Percentiles rank a stretch among this genome's conserved stretches.
Evolutionary conservation across 2,113 vertebrate species (phyloP).

Genomic region (Rattus rattus): DNA sequence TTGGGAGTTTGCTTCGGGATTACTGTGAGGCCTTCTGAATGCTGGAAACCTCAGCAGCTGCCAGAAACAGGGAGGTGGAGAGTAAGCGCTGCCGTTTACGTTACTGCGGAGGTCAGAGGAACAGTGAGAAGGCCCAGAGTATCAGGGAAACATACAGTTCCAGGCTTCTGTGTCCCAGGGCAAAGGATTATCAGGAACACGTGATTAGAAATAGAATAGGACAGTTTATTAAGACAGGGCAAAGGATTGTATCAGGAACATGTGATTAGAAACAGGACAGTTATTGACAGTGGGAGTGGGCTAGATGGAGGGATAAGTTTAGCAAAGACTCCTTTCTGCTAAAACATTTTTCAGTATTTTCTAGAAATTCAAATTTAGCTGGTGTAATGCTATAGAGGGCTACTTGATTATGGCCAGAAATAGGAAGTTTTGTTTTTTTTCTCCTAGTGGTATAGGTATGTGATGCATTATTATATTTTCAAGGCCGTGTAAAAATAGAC

Average conservation of each 20-base stretch:
- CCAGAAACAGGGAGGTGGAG: not conserved
- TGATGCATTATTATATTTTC: not conserved
- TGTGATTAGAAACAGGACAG: not conserved
- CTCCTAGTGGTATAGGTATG: not conserved
- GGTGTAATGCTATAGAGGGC: not conserved
- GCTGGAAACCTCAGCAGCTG: not conserved
- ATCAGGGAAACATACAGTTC: not conserved
- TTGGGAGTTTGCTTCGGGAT: not conserved
- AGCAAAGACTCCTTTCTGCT: not conserved
- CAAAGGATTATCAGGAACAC: not conserved
- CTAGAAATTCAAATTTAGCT: not conserved
- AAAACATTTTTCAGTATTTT: constrained; percentile 5
- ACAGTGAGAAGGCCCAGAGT: not conserved
- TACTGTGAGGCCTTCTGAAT: not conserved
- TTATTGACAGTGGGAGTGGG: not conserved
- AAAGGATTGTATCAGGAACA: not conserved
- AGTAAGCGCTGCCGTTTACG: not conserved
- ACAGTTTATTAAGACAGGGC: not conserved
- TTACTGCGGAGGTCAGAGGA: not conserved
- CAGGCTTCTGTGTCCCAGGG: too few relatives aligned
- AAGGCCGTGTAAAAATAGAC: not conserved
- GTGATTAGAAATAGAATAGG: not conserved
- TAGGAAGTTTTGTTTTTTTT: not conserved
- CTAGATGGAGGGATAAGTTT: not conserved
- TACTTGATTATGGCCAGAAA: not conserved